Conservation (phyloP, 1,140 invertebrate species). For the Hormaphis cornu region DNA sequence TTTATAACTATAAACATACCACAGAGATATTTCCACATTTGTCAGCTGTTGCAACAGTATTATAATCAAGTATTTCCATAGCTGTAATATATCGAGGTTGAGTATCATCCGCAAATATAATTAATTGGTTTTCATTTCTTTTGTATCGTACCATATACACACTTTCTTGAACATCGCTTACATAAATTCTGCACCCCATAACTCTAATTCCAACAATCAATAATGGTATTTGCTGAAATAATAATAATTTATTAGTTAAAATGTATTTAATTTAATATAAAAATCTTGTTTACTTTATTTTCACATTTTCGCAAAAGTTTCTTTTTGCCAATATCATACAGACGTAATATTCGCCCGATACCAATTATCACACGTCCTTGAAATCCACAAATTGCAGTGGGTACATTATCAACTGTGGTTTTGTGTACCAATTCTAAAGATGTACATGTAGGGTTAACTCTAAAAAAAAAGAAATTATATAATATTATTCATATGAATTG, state of each 20-base stretch:
- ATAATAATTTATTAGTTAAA: conserved; percentile 24
- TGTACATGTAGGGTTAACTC: conserved; percentile 58
- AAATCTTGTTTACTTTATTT: conserved; percentile 62
- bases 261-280: no score
- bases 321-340: conserved; percentile 96
- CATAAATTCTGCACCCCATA: conserved; percentile 86
- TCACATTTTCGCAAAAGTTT: conserved; percentile 96
- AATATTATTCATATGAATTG: no score
- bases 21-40: conserved; percentile 98
- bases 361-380: conserved; percentile 87
- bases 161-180: conserved; percentile 93
- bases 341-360: conserved; percentile 78
- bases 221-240: conserved; percentile 80
- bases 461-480: conserved; percentile 40
- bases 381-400: conserved; percentile 78
- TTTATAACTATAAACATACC: conserved; percentile 47
- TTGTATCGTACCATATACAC: conserved; percentile 95
- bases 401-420: conserved; percentile 90
- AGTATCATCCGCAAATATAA: conserved; percentile 97
- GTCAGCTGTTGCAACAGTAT: conserved; percentile 90
- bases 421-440: conserved; percentile 85
- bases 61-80: conserved; percentile 88
- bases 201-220: conserved; percentile 87
- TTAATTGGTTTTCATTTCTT: conserved; percentile 90
- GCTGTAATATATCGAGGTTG: conserved; percentile 93